Conservation (phyloP, 2,113 vertebrate species). For the Ptilonorhynchus violaceus region DNA sequence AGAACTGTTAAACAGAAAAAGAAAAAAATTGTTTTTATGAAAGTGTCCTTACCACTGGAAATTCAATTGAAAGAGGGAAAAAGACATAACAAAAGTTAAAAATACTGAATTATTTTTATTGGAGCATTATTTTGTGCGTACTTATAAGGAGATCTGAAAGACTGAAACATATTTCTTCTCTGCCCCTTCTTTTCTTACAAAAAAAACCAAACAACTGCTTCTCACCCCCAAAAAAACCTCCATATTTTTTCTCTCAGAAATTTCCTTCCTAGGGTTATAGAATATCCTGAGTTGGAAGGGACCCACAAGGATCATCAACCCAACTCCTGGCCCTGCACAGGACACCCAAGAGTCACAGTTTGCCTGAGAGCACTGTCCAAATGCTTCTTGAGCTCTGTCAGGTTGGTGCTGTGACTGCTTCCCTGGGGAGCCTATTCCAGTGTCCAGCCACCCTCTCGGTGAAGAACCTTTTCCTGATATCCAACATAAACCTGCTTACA, state of each 20-base stretch:
- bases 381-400: background rate
- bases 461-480: background rate
- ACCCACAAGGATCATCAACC: accelerated
- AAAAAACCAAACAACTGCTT: too few species aligned
- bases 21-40: background rate
- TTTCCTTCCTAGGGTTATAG: background rate
- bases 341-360: background rate
- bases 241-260: background rate
- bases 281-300: background rate
- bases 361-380: too few species aligned
- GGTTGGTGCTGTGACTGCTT: background rate
- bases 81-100: background rate
- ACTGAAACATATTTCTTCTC: background rate
- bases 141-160: background rate
- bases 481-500: background rate
- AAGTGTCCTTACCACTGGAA: background rate
- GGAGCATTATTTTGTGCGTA: background rate
- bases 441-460: background rate
- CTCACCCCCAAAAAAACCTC: accelerated
- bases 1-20: background rate
- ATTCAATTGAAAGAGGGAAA: background rate
- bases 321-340: background rate
- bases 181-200: background rate
- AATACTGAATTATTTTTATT: background rate
- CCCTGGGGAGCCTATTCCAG: background rate